Evolutionary conservation across 2,113 vertebrate species (phyloP), one percentile per base, ranked within the genome.

Genomic region (Sander lucioperca): DNA sequence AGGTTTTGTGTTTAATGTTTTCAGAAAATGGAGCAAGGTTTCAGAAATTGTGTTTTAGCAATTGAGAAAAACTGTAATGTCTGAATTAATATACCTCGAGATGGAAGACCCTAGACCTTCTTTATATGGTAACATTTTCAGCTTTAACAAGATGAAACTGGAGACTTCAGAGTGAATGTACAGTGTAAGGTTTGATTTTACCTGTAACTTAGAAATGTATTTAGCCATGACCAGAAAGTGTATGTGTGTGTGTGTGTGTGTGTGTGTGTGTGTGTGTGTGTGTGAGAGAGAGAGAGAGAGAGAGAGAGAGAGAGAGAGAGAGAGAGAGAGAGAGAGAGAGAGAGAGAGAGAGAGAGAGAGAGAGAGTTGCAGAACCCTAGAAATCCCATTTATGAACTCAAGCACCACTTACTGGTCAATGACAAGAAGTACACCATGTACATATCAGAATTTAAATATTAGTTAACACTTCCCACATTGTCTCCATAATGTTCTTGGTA

Each of bases 321-420:
- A 51, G 25, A 53, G 64, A 72, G 27, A 27, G 75, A 61, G 57
- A 53, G 63, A 72, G 65, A 68, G 33, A 51, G 67, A 62, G 58
- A 45, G 64, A 73, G 27, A 80, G 47, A 53, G 33, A 57, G 54
- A 39, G 70, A 48, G 12, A 66, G 59, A 48, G 61, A 66, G 61
- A 66, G 30, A 51, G 69, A 65, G 53, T 14, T 53, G n/a, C 5
- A 64, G 45, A 30, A 51, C 13, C 27, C 27, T 58, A 72, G 66
- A 61, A 21, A 18, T 70, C 47, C 14, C 79, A 70, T 86, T 84
- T 73, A 90, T 64, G 88, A 79, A 33, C 86, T 88, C 47, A 90
- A 85, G 92, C 92, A 89, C 92, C 94, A 86, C 91, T 84, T 80
- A 84, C 84, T 93, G 94, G 90, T 78, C 78, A 90, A 87, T 88